phyloP scores from a whole-genome alignment of 2,797 vertebrate species.

The Siniperca scherzeri region DNA sequence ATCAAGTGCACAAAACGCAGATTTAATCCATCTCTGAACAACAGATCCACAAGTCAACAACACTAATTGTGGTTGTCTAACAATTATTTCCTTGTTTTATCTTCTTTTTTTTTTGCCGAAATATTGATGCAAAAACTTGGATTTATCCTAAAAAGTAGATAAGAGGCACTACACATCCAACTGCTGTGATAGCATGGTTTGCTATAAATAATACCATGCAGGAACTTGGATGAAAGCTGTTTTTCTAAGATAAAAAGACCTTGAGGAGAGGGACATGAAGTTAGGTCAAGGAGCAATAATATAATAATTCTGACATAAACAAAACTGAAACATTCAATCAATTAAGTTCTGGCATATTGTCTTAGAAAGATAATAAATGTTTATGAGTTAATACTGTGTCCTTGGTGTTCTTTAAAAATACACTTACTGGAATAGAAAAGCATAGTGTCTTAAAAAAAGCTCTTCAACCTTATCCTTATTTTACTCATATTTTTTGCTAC shows the following conservation, averaged over 20 bases:
- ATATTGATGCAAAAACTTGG: slow-evolving; percentile 22
- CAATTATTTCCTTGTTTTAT: slow-evolving; percentile 31
- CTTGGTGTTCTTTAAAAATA: slow-evolving; percentile 71
- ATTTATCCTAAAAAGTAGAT: slow-evolving; percentile 32
- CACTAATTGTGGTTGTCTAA: slow-evolving; percentile 59
- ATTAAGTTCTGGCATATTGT: slow-evolving; percentile 57
- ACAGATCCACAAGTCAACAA: slow-evolving; percentile 71
- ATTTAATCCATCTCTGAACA: slow-evolving; percentile 80
- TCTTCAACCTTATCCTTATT: slow-evolving; percentile 13
- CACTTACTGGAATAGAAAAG: slow-evolving; percentile 65
- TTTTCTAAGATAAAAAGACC: slow-evolving; percentile 71
- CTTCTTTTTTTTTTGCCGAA: slow-evolving; percentile 9
- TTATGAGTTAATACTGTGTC: slow-evolving; percentile 65
- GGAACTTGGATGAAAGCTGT: slow-evolving; percentile 55
- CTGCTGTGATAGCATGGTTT: slow-evolving; percentile 53
- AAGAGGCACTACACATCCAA: slow-evolving; percentile 31
- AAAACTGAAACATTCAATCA: slow-evolving; percentile 65
- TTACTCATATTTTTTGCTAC: slow-evolving; percentile 16
- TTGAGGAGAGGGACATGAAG: slow-evolving; percentile 52
- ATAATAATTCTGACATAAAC: slow-evolving; percentile 66
- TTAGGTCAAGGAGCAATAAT: slow-evolving; percentile 71
- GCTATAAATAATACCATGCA: slow-evolving; percentile 53
- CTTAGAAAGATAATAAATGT: slow-evolving; percentile 68
- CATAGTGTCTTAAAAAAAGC: slow-evolving; percentile 37
- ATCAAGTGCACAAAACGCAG: slow-evolving; percentile 70